Base-by-base conservation (phyloP, 2,888 invertebrate species). In the Cryptocheilus praepositus region DNA sequence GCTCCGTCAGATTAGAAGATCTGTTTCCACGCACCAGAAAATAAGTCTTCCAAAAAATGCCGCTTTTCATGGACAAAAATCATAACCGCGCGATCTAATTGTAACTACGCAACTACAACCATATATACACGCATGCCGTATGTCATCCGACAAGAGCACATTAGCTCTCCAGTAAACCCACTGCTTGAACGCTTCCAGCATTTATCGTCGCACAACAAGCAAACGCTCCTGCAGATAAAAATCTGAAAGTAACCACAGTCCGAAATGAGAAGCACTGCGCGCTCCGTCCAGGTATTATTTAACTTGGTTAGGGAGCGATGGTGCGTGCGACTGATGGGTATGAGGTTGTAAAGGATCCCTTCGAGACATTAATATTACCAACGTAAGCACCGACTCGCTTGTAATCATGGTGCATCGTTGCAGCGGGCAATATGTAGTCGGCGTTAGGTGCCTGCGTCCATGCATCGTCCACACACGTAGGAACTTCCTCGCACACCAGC, bases 301-400 rank as follows among this genome's bases (percentile, higher is more conserved):
- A 84, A 85, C 80, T 85, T 84, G 82, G 81, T 83, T 81, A 83
- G 79, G 81, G 80, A 81, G 82, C 82, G 82, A 83, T 77, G 79
- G 83, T 83, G 78, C 82, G 81, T 84, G 82, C 81, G 83, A 85
- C 82, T 84, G 84, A 85, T 83, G 81, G 81, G 77, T 81, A 84
- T 81, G 80, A 84, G 83, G 81, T 81, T 85, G 83, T 83, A 83
- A 83, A 82, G 79, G 82, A 85, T 83, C 82, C 83, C 81, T 80
- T 76, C 79, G 79, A 82, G 83, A 85, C 83, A 85, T 85, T 81
- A 85, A 85, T 84, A 85, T 84, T 82, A 82, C 76, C 80, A 77
- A 81, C 76, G 79, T 79, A 81, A 82, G 83, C 80, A 79, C 77
- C 75, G 69, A 79, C 77, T 76, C 70, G 79, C 79, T 79, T 79